Conservation (phyloP, 2,113 vertebrate species). For the Larimichthys polyactis region DNA sequence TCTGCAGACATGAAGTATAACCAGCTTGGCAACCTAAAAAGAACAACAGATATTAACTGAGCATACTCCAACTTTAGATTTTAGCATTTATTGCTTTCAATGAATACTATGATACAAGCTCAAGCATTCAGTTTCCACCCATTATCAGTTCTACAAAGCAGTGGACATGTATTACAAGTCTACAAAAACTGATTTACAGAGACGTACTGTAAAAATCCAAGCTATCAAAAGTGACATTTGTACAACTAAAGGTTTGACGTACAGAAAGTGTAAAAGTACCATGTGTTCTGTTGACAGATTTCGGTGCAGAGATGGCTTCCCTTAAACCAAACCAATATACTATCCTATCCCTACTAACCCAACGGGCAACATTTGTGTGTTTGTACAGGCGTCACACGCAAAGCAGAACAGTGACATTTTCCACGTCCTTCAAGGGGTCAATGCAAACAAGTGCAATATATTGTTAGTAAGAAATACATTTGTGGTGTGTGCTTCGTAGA, state of each 20-base stretch:
- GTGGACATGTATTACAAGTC: slow-evolving; percentile 94
- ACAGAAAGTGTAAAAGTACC: slow-evolving; percentile 64
- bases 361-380: slow-evolving; percentile 44
- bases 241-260: slow-evolving; percentile 85
- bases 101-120: slow-evolving; percentile 97
- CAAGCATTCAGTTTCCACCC: slow-evolving; percentile 94
- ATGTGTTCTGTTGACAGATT: slow-evolving; percentile 33
- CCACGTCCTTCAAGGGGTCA: slow-evolving; percentile 41
- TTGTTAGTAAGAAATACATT: slow-evolving; percentile 47
- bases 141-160: slow-evolving; percentile 93
- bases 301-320: slow-evolving; percentile 30
- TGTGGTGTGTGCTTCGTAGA: slow-evolving; percentile 51
- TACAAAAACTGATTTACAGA: slow-evolving; percentile 96
- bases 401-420: slow-evolving; percentile 38
- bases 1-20: background rate
- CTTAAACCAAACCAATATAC: slow-evolving; percentile 35
- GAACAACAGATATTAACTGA: slow-evolving; percentile 40
- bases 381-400: slow-evolving; percentile 35
- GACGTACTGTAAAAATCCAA: slow-evolving; percentile 91
- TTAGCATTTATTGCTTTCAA: slow-evolving; percentile 98
- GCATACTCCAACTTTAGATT: slow-evolving; percentile 83
- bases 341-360: slow-evolving; percentile 5
- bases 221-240: slow-evolving; percentile 95
- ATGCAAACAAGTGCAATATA: slow-evolving; percentile 49
- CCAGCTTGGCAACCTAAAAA: background rate